These are phyloP conservation scores for Brassicogethes aeneus DNA, from an alignment of 2,888 invertebrate species.

Conservation along the genomic window DNA sequence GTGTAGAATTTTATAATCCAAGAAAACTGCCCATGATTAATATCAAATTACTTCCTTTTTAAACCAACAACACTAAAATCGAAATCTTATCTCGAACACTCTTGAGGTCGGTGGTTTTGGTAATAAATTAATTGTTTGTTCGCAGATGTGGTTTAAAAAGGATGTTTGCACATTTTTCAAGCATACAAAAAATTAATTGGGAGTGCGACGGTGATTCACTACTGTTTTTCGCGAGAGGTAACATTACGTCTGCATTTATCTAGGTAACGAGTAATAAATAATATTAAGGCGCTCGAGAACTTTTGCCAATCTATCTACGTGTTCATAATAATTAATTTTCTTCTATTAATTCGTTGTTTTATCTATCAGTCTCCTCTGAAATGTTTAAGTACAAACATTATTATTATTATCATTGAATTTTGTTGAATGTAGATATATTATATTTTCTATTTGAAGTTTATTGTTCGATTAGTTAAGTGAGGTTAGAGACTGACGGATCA, in stretches of 20 bases:
- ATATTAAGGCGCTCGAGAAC: neutral
- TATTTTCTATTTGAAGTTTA: neutral
- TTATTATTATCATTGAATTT: neutral
- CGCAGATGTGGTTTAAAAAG: neutral
- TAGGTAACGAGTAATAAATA: neutral
- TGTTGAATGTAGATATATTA: neutral
- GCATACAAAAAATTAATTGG: no score
- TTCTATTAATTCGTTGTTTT: neutral
- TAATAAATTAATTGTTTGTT: conserved; percentile 7
- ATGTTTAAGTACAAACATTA: conserved; percentile 1
- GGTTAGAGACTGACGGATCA: neutral
- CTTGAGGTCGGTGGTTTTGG: neutral
- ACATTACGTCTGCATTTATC: conserved; percentile 10
- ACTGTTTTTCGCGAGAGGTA: no score
- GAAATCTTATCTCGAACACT: neutral
- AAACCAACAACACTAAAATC: neutral
- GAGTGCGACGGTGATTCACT: no score
- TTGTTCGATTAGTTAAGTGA: neutral
- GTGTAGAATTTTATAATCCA: conserved; percentile 28
- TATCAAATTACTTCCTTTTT: conserved; percentile 10
- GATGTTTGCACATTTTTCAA: neutral
- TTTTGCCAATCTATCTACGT: neutral
- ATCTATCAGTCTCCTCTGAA: neutral
- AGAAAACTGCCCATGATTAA: conserved; percentile 10
- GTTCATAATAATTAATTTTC: neutral